Evolutionary conservation across 1,140 invertebrate species (phyloP).

Genomic region (Euwallacea fornicatus): DNA sequence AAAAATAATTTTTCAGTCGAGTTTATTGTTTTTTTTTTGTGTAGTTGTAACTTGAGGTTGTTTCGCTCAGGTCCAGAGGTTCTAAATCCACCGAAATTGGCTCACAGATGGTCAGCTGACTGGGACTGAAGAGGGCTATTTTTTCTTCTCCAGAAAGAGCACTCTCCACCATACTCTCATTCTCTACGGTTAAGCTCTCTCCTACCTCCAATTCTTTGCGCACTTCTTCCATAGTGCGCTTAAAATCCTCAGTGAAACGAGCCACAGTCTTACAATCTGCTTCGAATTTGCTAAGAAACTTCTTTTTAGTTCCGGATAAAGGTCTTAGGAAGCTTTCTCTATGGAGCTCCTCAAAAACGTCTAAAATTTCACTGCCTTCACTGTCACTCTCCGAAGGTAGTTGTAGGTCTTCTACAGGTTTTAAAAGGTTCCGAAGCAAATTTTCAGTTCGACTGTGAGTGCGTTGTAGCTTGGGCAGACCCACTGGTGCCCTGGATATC

Average conservation of each 20-base stretch:
- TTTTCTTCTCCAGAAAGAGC: conserved; percentile 7
- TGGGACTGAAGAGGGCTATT: not conserved
- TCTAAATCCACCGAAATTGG: conserved; percentile 16
- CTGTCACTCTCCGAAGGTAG: conserved; percentile 28
- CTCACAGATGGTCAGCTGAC: not conserved
- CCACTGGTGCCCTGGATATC: conserved; percentile 5
- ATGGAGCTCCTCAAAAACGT: conserved; percentile 45
- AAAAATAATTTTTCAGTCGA: not conserved
- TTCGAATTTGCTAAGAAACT: conserved; percentile 41
- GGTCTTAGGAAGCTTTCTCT: conserved; percentile 39
- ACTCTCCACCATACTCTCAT: conserved; percentile 8
- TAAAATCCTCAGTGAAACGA: conserved; percentile 44
- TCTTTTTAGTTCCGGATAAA: conserved; percentile 23
- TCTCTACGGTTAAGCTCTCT: conserved; percentile 10
- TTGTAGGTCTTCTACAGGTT: conserved; percentile 34
- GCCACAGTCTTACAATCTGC: conserved; percentile 40
- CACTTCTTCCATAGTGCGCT: conserved; percentile 38
- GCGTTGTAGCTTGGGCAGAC: conserved; percentile 1
- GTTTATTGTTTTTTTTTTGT: not conserved
- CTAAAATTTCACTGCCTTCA: conserved; percentile 38
- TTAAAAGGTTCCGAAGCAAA: conserved; percentile 22
- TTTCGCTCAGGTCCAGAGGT: conserved; percentile 2
- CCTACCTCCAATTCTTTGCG: conserved; percentile 1
- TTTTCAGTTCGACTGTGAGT: not conserved
- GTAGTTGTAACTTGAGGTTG: conserved; percentile 21